Evolutionary conservation across 1,140 invertebrate genomes (phyloP).

Genomic region (Gryon sp.): DNA sequence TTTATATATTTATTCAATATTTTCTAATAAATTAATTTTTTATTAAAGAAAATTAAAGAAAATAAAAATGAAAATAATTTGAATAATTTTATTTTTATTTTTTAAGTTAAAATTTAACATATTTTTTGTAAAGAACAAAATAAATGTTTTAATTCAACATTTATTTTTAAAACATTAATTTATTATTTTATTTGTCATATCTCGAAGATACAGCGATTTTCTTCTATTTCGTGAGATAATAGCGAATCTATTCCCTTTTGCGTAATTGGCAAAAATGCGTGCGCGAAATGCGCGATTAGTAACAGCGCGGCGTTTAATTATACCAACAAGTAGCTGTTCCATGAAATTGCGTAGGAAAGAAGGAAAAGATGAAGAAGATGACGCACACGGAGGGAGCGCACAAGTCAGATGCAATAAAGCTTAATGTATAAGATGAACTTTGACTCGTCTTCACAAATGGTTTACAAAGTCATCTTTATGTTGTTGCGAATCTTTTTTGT

Average conservation of each 20-base stretch:
- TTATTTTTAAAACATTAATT: too few species aligned
- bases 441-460: slow-evolving; percentile 61
- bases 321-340: slow-evolving; percentile 32
- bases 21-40: too few species aligned
- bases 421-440: slow-evolving; percentile 67
- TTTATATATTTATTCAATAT: too few species aligned
- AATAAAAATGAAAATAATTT: too few species aligned
- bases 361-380: slow-evolving; percentile 29
- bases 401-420: slow-evolving; percentile 36
- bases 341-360: slow-evolving; percentile 36
- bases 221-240: slow-evolving; percentile 19
- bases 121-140: too few species aligned
- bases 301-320: slow-evolving; percentile 34
- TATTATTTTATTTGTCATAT: too few species aligned
- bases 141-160: too few species aligned
- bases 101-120: too few species aligned
- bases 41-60: too few species aligned
- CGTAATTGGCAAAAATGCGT: slow-evolving; percentile 43
- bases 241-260: slow-evolving; percentile 27
- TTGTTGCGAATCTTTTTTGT: slow-evolving; percentile 1
- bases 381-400: slow-evolving; percentile 17
- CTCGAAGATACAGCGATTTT: too few species aligned
- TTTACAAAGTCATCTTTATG: slow-evolving; percentile 52
- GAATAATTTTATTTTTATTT: too few species aligned
- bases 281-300: slow-evolving; percentile 2